Conservation (phyloP, 2,888 invertebrate species). For the Acanthacorydalis orientalis region DNA sequence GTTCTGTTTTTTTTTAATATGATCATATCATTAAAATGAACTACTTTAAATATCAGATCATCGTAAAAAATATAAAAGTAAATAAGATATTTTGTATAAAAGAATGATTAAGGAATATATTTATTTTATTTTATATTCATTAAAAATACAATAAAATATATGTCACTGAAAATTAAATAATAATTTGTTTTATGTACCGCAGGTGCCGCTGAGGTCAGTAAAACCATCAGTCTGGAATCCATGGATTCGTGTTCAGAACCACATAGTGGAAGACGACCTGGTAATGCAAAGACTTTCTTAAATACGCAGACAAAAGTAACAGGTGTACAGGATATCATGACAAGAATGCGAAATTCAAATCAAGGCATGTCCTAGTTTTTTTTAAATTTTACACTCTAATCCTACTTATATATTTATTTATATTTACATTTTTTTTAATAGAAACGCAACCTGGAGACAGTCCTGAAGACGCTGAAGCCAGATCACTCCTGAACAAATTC, state of each 20-base stretch:
- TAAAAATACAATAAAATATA: background rate
- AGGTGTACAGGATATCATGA: constrained; percentile 57
- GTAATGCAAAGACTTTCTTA: constrained; percentile 42
- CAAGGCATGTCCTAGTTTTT: constrained; percentile 34
- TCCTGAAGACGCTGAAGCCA: constrained; percentile 51
- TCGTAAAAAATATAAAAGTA: too few species aligned
- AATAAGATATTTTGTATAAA: too few species aligned
- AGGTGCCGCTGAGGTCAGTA: constrained; percentile 1
- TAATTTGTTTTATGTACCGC: background rate
- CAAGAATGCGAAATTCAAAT: constrained; percentile 62
- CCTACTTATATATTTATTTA: too few species aligned
- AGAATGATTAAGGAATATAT: too few species aligned
- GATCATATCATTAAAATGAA: too few species aligned
- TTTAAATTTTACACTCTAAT: background rate
- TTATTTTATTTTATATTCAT: too few species aligned
- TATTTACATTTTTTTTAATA: constrained; percentile 15
- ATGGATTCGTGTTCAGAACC: constrained; percentile 5
- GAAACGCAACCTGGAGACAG: constrained; percentile 48
- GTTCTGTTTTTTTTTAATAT: too few species aligned
- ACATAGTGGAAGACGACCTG: constrained; percentile 1
- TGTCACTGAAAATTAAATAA: too few species aligned
- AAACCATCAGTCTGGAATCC: constrained; percentile 5
- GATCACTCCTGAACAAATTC: constrained; percentile 66
- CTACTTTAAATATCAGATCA: too few species aligned
- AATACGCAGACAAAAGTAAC: constrained; percentile 53